Evolutionary conservation across 2,113 vertebrate species (phyloP).

Genomic region (Axis porcinus): DNA sequence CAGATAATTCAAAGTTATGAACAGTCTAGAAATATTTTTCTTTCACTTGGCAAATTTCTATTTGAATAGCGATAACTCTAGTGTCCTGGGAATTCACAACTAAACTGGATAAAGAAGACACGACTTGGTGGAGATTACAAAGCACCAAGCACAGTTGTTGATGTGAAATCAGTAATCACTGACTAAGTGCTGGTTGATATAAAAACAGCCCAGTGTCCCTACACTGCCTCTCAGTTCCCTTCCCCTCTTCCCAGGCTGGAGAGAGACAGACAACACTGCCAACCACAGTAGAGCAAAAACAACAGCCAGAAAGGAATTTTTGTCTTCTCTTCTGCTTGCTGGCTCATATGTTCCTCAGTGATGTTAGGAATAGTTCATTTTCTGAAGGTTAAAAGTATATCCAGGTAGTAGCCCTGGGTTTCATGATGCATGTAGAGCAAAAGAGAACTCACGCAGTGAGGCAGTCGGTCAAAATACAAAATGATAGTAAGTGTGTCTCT

Average conservation of each 20-base stretch:
- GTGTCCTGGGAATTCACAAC: background rate
- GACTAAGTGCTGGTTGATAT: background rate
- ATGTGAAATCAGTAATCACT: background rate
- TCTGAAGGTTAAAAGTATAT: background rate
- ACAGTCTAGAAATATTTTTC: constrained; percentile 32
- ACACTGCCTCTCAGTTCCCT: background rate
- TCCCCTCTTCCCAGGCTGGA: background rate
- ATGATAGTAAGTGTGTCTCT: background rate
- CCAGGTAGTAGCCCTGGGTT: background rate
- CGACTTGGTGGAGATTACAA: background rate
- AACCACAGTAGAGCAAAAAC: background rate
- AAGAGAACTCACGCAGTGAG: background rate
- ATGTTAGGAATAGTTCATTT: background rate
- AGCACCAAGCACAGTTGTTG: background rate
- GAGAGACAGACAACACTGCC: background rate
- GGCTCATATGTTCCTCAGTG: background rate
- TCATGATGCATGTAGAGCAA: background rate
- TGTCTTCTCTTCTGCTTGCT: background rate
- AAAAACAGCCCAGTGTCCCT: background rate
- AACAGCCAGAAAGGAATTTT: background rate
- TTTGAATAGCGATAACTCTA: background rate
- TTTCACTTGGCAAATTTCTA: constrained; percentile 27
- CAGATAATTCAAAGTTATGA: constrained; percentile 40
- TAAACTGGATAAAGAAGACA: constrained; percentile 12
- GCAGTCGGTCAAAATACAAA: background rate